phyloP scores from a whole-genome alignment of 2,888 invertebrate genomes.

The Dichetophora obliterata region DNA sequence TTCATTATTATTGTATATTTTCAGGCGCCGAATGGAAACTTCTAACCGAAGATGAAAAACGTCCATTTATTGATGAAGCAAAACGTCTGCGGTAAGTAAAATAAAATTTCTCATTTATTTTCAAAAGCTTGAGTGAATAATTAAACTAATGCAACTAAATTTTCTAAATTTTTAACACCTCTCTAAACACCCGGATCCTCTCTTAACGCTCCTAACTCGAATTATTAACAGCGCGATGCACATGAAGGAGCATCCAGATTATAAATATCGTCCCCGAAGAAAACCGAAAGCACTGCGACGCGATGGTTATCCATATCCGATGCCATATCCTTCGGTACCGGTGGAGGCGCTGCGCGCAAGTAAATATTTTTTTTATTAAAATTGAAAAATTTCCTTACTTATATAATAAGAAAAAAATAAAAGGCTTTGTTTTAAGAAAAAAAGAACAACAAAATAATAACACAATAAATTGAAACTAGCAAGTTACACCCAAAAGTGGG shows the following conservation, averaged over 20 bases:
- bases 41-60: conserved; percentile 92
- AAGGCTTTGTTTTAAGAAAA: background rate
- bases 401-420: background rate
- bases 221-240: conserved; percentile 80
- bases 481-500: too few relatives aligned
- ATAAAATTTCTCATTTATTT: background rate
- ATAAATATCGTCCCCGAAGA: conserved; percentile 91
- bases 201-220: background rate
- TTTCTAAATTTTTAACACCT: background rate
- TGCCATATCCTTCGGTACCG: conserved; percentile 91
- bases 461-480: too few relatives aligned
- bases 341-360: conserved; percentile 90
- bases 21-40: conserved; percentile 96
- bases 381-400: too few relatives aligned
- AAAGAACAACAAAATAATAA: background rate
- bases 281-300: conserved; percentile 90
- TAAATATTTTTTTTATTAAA: conserved; percentile 69
- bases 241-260: conserved; percentile 96
- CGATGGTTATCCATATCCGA: conserved; percentile 92
- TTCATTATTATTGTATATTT: conserved; percentile 37
- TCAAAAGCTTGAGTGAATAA: too few relatives aligned
- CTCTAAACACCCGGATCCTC: background rate
- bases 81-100: conserved; percentile 78
- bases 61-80: conserved; percentile 98
- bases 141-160: background rate